Conservation (phyloP, 2,797 vertebrate species). For the Anisognathus igniventris region DNA sequence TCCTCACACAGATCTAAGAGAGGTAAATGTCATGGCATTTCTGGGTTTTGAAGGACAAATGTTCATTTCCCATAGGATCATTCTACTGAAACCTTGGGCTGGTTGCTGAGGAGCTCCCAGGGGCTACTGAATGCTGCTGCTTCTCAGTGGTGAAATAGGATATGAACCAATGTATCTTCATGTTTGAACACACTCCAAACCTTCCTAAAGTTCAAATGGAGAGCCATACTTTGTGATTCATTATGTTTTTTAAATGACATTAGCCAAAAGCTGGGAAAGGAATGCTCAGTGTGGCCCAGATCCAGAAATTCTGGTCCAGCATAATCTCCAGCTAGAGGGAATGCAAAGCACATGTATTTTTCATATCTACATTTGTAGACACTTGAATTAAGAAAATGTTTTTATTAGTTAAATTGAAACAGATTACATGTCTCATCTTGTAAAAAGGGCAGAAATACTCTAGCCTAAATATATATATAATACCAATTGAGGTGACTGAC, state of each 20-base stretch:
- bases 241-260: not conserved
- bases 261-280: conserved; percentile 9
- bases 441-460: not conserved
- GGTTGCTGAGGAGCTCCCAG: not conserved
- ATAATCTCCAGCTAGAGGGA: not conserved
- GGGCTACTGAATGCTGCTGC: not conserved
- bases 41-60: not conserved
- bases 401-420: not conserved
- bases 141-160: not conserved
- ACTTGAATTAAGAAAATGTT: not conserved
- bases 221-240: conserved; percentile 23
- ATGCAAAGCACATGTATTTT: conserved; percentile 15
- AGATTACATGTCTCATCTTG: not conserved
- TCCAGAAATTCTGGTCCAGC: conserved; percentile 3
- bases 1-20: conserved; percentile 86
- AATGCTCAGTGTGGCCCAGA: not conserved
- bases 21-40: conserved; percentile 73
- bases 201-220: conserved; percentile 19
- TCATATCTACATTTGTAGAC: not conserved
- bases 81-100: not conserved
- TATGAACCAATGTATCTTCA: not conserved
- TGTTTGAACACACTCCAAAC: not conserved
- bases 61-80: not conserved
- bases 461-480: not conserved
- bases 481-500: not conserved